Percentiles rank a stretch among this genome's conserved stretches.
Conservation (phyloP, 2,888 invertebrate species). For the Ellobium chinense region DNA sequence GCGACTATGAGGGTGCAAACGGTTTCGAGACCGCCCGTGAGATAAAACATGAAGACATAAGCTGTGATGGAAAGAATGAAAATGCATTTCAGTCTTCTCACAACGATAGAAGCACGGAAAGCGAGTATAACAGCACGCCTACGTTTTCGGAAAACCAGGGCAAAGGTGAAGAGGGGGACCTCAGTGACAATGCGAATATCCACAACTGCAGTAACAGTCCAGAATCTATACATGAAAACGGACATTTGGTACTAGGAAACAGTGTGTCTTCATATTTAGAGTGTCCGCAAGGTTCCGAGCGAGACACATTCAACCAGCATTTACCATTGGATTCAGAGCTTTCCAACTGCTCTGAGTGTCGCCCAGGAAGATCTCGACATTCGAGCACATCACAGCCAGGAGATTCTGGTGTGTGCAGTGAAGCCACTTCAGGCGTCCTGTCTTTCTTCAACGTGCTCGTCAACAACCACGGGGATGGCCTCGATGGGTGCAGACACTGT, state of each 20-base stretch:
- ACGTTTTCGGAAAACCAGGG: no score
- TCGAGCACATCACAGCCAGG: not conserved
- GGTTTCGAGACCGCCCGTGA: no score
- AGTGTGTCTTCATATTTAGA: not conserved
- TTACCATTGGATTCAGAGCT: not conserved
- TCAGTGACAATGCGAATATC: no score
- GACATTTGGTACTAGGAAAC: not conserved
- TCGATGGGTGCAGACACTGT: not conserved
- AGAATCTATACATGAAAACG: not conserved
- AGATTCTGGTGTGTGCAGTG: not conserved
- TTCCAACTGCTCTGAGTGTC: not conserved
- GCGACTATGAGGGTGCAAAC: no score
- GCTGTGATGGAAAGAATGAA: not conserved
- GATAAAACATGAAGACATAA: not conserved
- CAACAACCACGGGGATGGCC: not conserved
- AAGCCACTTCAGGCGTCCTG: not conserved
- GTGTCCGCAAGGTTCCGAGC: not conserved
- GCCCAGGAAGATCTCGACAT: not conserved
- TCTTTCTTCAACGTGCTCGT: not conserved
- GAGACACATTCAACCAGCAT: not conserved
- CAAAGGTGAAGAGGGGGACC: no score
- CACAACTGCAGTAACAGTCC: no score
- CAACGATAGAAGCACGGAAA: not conserved
- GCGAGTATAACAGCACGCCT: not conserved
- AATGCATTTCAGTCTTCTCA: not conserved